Base-by-base conservation (phyloP, 1,140 invertebrate species). In the Papilio helenus region DNA sequence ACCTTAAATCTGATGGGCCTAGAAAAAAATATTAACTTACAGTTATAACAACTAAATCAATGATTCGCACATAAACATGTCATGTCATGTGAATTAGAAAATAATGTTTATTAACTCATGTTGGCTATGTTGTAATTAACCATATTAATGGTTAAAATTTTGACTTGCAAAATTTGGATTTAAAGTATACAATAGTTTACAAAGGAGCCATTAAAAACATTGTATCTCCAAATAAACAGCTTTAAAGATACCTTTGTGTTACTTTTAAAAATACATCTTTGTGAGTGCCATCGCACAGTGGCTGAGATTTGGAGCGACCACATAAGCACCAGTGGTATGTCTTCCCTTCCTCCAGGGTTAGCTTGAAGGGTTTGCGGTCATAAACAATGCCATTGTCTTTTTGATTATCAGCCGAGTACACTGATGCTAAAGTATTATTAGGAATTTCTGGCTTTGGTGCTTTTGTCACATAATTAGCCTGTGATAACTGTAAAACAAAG, bases 321-420 rank as follows among this genome's bases (percentile, higher is more conserved):
- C 99, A 99, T 3, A 97, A 92, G 93, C 99, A 99, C 98, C 99
- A 99, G n/a, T 77, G 76, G 58, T 99, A 99, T n/a, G 92, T 96
- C 95, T 99, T 99, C 82, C 96, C 97, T 82, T 95, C 95, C 87
- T 97, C 95, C 55, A 98, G 95, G 8, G 86, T 92, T 34, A 98
- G 94, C 94, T 97, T 98, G 82, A 99, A 99, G 1, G 99, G 99
- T 87, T 98, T 98, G 87, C 97, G 98, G 86, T 99, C 98, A 89
- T 98, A 98, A 49, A 98, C 95, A 44, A 77, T 77, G 23, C 76
- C 76, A 77, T 65, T 97, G 18, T 94, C 95, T 42, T 88, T 80
- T 93, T 98, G 97, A 8, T 89, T 18, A 82, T 90, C 89, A 0
- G 96, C 96, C 0, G 95, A 95, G 87, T 96, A 96, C 20, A 95